Conservation (phyloP, 2,888 invertebrate genomes). For the Synergus laeviventris region DNA sequence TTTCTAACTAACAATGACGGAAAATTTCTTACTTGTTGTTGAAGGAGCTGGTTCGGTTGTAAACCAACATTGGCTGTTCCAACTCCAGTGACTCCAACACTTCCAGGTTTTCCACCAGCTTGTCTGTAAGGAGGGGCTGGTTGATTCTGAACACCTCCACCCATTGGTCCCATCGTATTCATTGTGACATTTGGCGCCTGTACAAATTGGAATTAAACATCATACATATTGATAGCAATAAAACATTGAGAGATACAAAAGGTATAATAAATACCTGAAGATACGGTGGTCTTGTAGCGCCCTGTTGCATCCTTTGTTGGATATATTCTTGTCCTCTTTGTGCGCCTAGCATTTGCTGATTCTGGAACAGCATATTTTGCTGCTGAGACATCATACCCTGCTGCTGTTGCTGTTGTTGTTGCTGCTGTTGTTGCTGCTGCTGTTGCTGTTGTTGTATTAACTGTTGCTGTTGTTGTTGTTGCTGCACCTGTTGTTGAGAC, state of each 20-base stretch:
- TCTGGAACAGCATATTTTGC: slow-evolving; percentile 73
- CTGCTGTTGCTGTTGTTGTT: slow-evolving; percentile 71
- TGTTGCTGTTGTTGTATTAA: slow-evolving; percentile 74
- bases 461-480: slow-evolving; percentile 69
- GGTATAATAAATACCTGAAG: slow-evolving; percentile 78
- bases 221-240: too few species aligned
- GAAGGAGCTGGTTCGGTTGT: slow-evolving; percentile 81
- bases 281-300: slow-evolving; percentile 80
- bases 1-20: slow-evolving; percentile 13
- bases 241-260: neutral
- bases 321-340: slow-evolving; percentile 80
- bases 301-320: slow-evolving; percentile 80
- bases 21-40: slow-evolving; percentile 77
- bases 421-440: slow-evolving; percentile 75
- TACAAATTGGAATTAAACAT: slow-evolving; percentile 21
- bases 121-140: slow-evolving; percentile 89
- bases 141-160: slow-evolving; percentile 77
- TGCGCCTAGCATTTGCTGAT: slow-evolving; percentile 80
- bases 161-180: slow-evolving; percentile 83
- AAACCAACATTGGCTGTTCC: slow-evolving; percentile 71
- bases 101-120: slow-evolving; percentile 74
- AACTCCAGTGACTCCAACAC: slow-evolving; percentile 71
- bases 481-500: slow-evolving; percentile 64
- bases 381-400: slow-evolving; percentile 72
- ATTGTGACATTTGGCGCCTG: slow-evolving; percentile 91